phyloP scores from a whole-genome alignment of 64 coral and sea anemone genomes.

The Stylophora pistillata region DNA sequence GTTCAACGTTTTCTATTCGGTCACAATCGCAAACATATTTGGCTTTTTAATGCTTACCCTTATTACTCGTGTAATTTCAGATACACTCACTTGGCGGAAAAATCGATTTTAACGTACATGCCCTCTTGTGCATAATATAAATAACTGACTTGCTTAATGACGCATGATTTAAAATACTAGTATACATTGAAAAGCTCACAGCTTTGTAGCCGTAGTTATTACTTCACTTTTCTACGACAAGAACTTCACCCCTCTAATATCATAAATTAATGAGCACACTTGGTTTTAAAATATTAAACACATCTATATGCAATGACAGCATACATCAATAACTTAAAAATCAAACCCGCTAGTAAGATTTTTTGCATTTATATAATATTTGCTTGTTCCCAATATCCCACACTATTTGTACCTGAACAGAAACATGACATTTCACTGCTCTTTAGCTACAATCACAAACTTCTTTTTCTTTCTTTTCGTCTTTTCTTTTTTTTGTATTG shows the following conservation, averaged over 20 bases:
- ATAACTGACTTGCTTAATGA: constrained; percentile 22
- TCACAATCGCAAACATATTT: no score
- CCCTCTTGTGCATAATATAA: constrained; percentile 10
- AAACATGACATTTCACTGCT: background rate
- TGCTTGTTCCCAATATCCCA: no score
- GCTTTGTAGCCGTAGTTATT: background rate
- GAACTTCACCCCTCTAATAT: constrained; percentile 2
- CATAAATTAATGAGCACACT: constrained; percentile 1
- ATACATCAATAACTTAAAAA: constrained; percentile 4
- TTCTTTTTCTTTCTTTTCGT: background rate
- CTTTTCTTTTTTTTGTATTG: background rate
- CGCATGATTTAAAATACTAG: constrained; percentile 30
- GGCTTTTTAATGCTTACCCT: background rate
- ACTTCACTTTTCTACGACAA: background rate
- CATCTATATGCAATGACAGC: background rate
- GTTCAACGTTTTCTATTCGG: no score
- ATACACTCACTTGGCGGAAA: background rate
- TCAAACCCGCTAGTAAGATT: background rate
- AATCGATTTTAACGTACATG: background rate
- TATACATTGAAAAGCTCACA: constrained; percentile 25
- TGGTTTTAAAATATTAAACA: background rate
- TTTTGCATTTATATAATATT: background rate
- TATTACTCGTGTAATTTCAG: background rate
- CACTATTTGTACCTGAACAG: background rate
- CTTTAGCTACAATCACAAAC: background rate